Percentiles rank a stretch among this genome's conserved stretches.
Evolutionary conservation across 2,797 vertebrate genomes (phyloP).

Genomic region (Onychomys torridus): DNA sequence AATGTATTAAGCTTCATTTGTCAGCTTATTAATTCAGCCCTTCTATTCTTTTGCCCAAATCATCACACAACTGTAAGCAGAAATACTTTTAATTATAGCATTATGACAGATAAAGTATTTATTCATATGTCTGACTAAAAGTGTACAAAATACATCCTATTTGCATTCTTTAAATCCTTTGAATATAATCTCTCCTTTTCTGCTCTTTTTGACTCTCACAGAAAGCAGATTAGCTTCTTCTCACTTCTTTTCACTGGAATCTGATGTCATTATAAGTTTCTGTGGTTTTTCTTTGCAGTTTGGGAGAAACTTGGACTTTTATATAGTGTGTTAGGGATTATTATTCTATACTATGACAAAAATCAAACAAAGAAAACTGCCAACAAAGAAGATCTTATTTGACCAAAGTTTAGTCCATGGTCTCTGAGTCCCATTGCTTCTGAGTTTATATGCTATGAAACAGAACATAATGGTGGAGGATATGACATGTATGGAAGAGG

Average conservation of each 20-base stretch:
- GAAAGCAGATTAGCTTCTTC: background rate
- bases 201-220: background rate
- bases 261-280: background rate
- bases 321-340: background rate
- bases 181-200: background rate
- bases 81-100: slow-evolving; percentile 86
- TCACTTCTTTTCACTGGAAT: background rate
- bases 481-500: fast-evolving
- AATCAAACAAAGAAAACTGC: background rate
- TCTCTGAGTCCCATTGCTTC: background rate
- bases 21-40: slow-evolving; percentile 83
- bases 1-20: slow-evolving; percentile 88
- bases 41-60: background rate
- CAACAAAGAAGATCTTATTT: background rate
- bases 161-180: background rate
- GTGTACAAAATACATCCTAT: background rate
- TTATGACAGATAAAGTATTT: slow-evolving; percentile 83
- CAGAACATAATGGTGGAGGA: too few relatives aligned
- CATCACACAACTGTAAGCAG: slow-evolving; percentile 70
- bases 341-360: background rate
- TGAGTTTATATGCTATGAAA: background rate
- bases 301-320: background rate
- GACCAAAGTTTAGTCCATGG: background rate
- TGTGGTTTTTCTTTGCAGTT: background rate
- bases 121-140: slow-evolving; percentile 46